Evolutionary conservation across 2,888 invertebrate genomes (phyloP).

Genomic region (Panzeria rudis): DNA sequence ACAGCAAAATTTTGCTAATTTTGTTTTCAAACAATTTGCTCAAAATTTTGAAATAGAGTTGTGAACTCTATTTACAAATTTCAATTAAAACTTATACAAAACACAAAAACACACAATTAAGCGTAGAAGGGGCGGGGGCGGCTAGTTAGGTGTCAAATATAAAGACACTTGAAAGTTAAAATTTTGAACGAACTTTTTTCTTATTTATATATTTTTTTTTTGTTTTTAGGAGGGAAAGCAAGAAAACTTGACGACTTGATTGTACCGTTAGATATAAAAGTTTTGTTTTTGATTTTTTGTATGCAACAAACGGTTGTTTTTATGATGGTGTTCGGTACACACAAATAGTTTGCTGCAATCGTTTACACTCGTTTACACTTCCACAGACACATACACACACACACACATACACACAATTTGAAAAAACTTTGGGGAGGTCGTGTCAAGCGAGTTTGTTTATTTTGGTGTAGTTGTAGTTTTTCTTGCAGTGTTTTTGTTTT

Average conservation of each 20-base stretch:
- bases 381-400: neutral
- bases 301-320: constrained; percentile 8
- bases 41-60: constrained; percentile 26
- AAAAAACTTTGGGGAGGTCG: constrained; percentile 73
- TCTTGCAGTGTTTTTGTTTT: constrained; percentile 57
- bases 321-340: neutral
- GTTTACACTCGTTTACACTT: constrained; percentile 14
- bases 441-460: constrained; percentile 60
- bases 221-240: neutral
- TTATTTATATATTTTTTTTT: neutral
- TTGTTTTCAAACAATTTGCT: constrained; percentile 44
- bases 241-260: constrained; percentile 12
- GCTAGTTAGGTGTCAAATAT: neutral
- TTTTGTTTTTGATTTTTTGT: constrained; percentile 24
- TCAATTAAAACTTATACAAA: neutral
- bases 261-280: constrained; percentile 15
- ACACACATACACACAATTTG: constrained; percentile 28
- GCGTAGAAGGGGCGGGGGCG: neutral
- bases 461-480: constrained; percentile 22
- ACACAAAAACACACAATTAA: constrained; percentile 3
- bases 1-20: constrained; percentile 63
- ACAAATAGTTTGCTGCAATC: neutral
- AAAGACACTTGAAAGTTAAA: constrained; percentile 12
- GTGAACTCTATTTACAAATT: constrained; percentile 26
- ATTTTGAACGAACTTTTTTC: neutral